Percentiles rank a stretch among this genome's conserved stretches.
phyloP scores from a whole-genome alignment of 2,888 invertebrate species.

The Drosophila parthenogenetica region DNA sequence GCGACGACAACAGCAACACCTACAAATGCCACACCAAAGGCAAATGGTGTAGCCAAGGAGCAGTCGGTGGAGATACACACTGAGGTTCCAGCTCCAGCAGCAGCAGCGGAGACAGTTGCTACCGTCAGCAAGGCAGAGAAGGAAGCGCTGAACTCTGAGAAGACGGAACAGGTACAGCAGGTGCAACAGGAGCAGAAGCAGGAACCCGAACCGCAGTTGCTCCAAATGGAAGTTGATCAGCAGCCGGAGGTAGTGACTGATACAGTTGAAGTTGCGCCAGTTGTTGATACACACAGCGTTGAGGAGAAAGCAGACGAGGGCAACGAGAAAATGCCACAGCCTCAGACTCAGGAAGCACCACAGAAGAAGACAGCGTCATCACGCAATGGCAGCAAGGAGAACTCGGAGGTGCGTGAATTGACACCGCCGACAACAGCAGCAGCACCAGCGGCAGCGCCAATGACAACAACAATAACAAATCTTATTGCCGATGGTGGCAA shows the following conservation, averaged over 20 bases:
- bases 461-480: conserved; percentile 50
- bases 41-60: conserved; percentile 62
- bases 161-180: conserved; percentile 77
- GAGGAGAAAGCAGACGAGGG: conserved; percentile 83
- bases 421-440: conserved; percentile 57
- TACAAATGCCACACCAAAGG: conserved; percentile 27
- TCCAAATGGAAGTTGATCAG: conserved; percentile 19
- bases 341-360: conserved; percentile 49
- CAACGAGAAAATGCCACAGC: conserved; percentile 76
- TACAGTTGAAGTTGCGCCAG: conserved; percentile 61
- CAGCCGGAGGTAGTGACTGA: conserved; percentile 17
- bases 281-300: conserved; percentile 56
- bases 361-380: conserved; percentile 66
- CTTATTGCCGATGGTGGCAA: conserved; percentile 47
- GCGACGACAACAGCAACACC: conserved; percentile 30
- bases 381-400: conserved; percentile 82
- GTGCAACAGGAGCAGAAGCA: conserved; percentile 18
- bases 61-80: conserved; percentile 12
- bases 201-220: conserved; percentile 14
- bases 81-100: conserved; percentile 34
- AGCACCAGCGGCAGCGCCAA: not conserved
- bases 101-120: conserved; percentile 18
- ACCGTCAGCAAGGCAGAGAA: conserved; percentile 84
- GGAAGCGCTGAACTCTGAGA: conserved; percentile 84
- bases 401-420: conserved; percentile 80